Evolutionary conservation across 2,888 invertebrate species (phyloP).

Genomic region (Seladonia tumulorum): DNA sequence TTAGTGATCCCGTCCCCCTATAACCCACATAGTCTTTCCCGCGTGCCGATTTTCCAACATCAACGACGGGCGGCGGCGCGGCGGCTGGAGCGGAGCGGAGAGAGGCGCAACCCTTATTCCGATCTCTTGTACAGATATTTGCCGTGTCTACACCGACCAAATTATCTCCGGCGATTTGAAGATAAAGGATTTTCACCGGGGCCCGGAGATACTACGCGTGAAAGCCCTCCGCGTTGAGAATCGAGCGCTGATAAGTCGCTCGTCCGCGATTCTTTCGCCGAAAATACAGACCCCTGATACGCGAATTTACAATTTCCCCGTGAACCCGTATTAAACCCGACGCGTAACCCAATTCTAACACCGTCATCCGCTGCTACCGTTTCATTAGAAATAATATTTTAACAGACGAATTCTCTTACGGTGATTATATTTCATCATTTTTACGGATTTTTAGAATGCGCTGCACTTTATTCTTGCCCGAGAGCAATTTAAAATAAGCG

Average conservation of each 20-base stretch:
- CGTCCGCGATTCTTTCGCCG: not conserved
- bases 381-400: too few species aligned
- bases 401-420: not conserved
- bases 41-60: slow-evolving; percentile 64
- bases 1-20: slow-evolving; percentile 80
- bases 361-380: too few species aligned
- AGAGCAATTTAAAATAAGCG: not conserved
- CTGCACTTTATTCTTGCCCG: not conserved
- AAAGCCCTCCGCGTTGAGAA: slow-evolving; percentile 47
- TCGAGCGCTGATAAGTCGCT: slow-evolving; percentile 49
- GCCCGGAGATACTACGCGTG: slow-evolving; percentile 33
- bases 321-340: not conserved
- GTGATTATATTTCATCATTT: not conserved
- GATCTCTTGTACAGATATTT: slow-evolving; percentile 83
- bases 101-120: slow-evolving; percentile 74
- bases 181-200: slow-evolving; percentile 80
- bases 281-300: not conserved
- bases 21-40: slow-evolving; percentile 78
- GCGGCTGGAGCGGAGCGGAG: slow-evolving; percentile 17
- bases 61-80: slow-evolving; percentile 46
- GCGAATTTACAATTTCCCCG: not conserved
- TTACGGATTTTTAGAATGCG: not conserved
- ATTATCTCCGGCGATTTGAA: slow-evolving; percentile 81
- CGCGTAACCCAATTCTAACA: not conserved
- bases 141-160: slow-evolving; percentile 81